Evolutionary conservation across 1,140 invertebrate genomes (phyloP).

Genomic region (Gerris buenoi): DNA sequence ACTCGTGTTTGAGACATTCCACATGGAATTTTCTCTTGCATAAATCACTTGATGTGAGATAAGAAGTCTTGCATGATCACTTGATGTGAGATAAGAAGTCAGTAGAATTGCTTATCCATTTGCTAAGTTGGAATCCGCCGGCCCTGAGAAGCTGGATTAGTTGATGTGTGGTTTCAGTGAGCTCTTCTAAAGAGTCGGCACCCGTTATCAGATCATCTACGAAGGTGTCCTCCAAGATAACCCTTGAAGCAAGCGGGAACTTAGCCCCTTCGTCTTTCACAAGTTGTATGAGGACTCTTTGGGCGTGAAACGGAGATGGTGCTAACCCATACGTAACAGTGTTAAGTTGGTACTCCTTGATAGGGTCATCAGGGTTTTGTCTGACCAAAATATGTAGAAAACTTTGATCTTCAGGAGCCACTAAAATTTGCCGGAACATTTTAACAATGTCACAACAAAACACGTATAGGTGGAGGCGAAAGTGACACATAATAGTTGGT

Average conservation of each 20-base stretch:
- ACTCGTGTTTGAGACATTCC: no score
- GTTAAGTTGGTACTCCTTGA: constrained; percentile 23
- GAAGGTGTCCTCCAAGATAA: constrained; percentile 29
- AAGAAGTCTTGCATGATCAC: no score
- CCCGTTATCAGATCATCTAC: constrained; percentile 32
- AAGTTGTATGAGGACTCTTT: constrained; percentile 24
- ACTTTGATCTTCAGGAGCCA: background rate
- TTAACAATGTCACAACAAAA: background rate
- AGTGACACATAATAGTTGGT: no score
- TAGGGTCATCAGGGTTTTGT: background rate
- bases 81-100: background rate
- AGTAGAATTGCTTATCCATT: constrained; percentile 12
- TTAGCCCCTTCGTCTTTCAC: constrained; percentile 20
- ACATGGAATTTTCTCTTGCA: no score
- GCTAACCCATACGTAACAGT: constrained; percentile 28
- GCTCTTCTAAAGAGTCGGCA: constrained; percentile 14
- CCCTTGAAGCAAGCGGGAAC: constrained; percentile 20
- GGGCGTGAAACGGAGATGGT: constrained; percentile 26
- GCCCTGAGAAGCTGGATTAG: constrained; percentile 11
- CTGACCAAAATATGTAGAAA: constrained; percentile 20
- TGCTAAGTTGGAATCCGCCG: constrained; percentile 19
- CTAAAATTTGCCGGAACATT: background rate
- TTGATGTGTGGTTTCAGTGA: constrained; percentile 13
- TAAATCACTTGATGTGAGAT: no score
- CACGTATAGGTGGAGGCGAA: background rate